A percentile compares a stretch with the other conserved stretches of the same genome.
These are phyloP conservation scores for Scaptomyza reducta DNA, from an alignment of 2,888 invertebrate genomes.

Conservation along the genomic window DNA sequence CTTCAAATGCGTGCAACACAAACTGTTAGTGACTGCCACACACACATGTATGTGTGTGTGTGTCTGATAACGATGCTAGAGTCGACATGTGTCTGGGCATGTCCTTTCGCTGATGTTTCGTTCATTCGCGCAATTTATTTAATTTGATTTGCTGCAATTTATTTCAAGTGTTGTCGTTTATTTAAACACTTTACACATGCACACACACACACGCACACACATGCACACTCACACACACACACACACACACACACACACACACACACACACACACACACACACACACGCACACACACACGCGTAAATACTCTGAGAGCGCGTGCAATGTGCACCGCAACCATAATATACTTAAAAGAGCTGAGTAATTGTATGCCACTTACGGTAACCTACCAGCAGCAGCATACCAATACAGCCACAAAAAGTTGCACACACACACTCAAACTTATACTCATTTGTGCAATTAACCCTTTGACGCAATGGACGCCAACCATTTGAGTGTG, in stretches of 20 bases:
- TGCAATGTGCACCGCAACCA: conserved; percentile 63
- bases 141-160: conserved; percentile 81
- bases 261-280: background rate
- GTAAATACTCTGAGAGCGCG: conserved; percentile 38
- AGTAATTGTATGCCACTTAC: conserved; percentile 55
- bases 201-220: conserved; percentile 2
- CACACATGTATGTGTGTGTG: conserved; percentile 11
- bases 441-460: conserved; percentile 31
- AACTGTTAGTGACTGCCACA: conserved; percentile 19
- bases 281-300: background rate
- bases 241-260: conserved; percentile 9
- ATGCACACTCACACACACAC: background rate
- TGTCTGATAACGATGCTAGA: conserved; percentile 40
- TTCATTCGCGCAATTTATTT: conserved; percentile 77
- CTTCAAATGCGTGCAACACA: conserved; percentile 40
- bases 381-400: conserved; percentile 5
- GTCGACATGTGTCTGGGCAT: conserved; percentile 35
- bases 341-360: conserved; percentile 48
- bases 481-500: conserved; percentile 1
- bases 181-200: conserved; percentile 67
- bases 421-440: conserved; percentile 6
- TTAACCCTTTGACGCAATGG: conserved; percentile 63
- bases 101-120: conserved; percentile 58
- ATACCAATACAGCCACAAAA: conserved; percentile 12
- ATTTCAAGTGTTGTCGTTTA: conserved; percentile 78